Evolutionary conservation across 2,888 invertebrate species (phyloP).

Genomic region (Physocephala rufipes): DNA sequence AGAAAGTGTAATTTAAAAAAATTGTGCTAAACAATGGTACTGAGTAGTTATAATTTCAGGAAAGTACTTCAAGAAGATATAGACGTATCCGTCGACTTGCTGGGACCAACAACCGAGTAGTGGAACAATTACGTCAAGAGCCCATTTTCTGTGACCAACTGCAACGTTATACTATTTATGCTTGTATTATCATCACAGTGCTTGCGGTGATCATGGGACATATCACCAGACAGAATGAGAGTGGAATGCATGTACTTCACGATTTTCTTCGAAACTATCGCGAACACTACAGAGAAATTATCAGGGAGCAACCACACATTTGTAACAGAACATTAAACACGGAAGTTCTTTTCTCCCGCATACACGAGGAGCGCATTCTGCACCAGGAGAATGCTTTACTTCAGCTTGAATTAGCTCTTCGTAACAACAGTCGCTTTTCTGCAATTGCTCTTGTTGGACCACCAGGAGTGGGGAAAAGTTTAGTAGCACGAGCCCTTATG

Average conservation of each 20-base stretch:
- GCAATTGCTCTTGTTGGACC: slow-evolving; percentile 56
- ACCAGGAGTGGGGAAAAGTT: slow-evolving; percentile 60
- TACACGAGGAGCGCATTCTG: slow-evolving; percentile 47
- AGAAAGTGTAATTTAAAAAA: background rate
- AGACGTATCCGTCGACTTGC: slow-evolving; percentile 43
- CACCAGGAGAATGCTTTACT: slow-evolving; percentile 51
- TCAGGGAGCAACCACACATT: slow-evolving; percentile 56
- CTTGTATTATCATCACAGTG: slow-evolving; percentile 27
- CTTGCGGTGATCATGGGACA: slow-evolving; percentile 39
- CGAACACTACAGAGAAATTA: slow-evolving; percentile 56
- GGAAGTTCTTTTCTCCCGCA: slow-evolving; percentile 43
- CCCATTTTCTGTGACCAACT: slow-evolving; percentile 24
- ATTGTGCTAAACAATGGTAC: background rate
- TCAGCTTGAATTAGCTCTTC: slow-evolving; percentile 50
- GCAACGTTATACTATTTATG: slow-evolving; percentile 37
- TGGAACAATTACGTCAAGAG: background rate
- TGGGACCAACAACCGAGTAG: slow-evolving; percentile 9
- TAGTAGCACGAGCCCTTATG: slow-evolving; percentile 51
- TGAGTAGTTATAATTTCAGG: background rate
- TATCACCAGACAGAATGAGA: slow-evolving; percentile 39
- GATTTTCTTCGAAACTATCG: slow-evolving; percentile 47
- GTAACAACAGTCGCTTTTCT: slow-evolving; percentile 47
- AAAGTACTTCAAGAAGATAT: slow-evolving; percentile 35
- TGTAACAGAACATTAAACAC: slow-evolving; percentile 49
- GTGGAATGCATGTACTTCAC: slow-evolving; percentile 34